These are phyloP conservation scores for Hylaeus anthracinus DNA, from an alignment of 1,140 invertebrate genomes.

Conservation along the genomic window DNA sequence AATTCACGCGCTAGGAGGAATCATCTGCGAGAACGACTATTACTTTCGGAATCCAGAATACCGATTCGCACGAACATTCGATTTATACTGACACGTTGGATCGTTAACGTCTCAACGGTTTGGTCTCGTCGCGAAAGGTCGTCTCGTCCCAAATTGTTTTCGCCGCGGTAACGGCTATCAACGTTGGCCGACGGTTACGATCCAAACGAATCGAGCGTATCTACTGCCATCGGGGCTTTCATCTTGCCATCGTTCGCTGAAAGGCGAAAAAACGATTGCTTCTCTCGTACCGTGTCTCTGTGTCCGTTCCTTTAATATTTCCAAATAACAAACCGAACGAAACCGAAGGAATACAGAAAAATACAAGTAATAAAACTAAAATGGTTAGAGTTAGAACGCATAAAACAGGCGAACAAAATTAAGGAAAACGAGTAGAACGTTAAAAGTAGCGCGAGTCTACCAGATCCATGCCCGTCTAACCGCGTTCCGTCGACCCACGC, in stretches of 20 bases:
- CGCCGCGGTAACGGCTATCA: not conserved
- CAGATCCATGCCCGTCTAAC: no score
- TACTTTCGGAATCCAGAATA: conserved; percentile 15
- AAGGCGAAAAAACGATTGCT: no score
- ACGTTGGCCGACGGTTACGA: not conserved
- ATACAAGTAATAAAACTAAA: no score
- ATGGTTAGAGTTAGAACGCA: no score
- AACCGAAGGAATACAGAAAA: no score
- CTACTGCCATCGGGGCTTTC: not conserved
- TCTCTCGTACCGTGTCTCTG: no score
- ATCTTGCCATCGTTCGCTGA: not conserved
- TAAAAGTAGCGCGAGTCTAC: no score
- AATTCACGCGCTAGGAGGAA: not conserved
- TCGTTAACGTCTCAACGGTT: not conserved
- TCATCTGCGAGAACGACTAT: not conserved
- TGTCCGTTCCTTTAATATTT: no score
- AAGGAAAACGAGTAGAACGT: no score
- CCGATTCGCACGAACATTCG: not conserved
- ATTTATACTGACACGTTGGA: not conserved
- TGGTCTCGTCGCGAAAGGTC: not conserved
- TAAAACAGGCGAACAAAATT: no score
- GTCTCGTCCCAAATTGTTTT: not conserved
- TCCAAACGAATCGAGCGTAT: not conserved
- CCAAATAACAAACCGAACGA: no score
- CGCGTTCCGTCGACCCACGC: no score